Base-by-base conservation (phyloP, 2,797 vertebrate species). In the Ctenosaura bakeri region DNA sequence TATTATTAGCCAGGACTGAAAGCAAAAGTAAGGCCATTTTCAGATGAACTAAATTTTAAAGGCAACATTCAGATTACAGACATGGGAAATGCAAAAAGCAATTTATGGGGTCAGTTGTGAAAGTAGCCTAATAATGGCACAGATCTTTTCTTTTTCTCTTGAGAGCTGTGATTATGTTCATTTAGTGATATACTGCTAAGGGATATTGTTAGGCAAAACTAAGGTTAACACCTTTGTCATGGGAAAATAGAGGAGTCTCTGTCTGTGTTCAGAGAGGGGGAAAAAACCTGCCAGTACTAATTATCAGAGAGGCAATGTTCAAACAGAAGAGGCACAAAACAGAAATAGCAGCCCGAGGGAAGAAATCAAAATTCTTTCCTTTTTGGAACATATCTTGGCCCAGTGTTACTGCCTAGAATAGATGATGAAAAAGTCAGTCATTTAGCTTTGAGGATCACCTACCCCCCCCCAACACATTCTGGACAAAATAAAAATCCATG, bases 141-240 rank as follows among this genome's bases (percentile, higher is more conserved):
- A 56, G 87, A 92, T 73, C 1, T 0, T 66, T 76, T 56, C 2
- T 90, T 54, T 35, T 32, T 42, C 52, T 90, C 89, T 8, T 89
- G 24, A 64, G n/a, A 74, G 89, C 12, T n/a, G 50, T 54, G 20
- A 87, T 90, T 56, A 71, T 74, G 38, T 85, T n/a, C 62, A 77
- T 83, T 89, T 90, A 26, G 20, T 32, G 16, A 1, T 76, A 87
- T 64, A 14, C 29, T 35, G 76, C 73, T 35, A 59, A 77, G 87
- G 86, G 16, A 13, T 20, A 82, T 18, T 85, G 91, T 86, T 14
- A 79, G 78, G 29, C 54, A 88, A 2, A 1, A 62, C 91, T 87
- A 50, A 84, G 3, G 0, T 86, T 88, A 76, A 94, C 91, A 93
- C 62, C 1, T 83, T 90, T 74, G n/a, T 22, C n/a, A 85, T 46